Percentiles rank a stretch among this genome's conserved stretches.
These are phyloP conservation scores for Nemurella pictetii DNA, from an alignment of 2,888 invertebrate species.

Conservation along the genomic window DNA sequence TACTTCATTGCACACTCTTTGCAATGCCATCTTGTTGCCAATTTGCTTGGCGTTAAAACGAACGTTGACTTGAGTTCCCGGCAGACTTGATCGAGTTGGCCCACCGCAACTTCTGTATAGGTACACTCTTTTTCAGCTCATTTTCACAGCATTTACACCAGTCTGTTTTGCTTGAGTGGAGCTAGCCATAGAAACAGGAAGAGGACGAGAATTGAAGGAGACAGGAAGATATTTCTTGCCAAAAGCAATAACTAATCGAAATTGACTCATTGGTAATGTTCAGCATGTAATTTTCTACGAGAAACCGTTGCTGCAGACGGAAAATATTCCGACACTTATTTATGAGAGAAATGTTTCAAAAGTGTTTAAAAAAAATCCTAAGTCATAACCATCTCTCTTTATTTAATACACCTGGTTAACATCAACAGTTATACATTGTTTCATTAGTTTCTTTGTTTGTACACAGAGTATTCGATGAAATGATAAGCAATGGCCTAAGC, in stretches of 20 bases:
- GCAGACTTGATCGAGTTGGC: background rate
- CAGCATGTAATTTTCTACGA: no score
- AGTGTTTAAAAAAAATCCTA: no score
- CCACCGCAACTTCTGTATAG: background rate
- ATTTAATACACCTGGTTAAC: no score
- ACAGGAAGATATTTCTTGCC: background rate
- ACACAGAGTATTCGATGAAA: background rate
- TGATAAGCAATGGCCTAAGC: background rate
- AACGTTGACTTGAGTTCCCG: no score
- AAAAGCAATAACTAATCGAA: background rate
- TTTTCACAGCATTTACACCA: background rate
- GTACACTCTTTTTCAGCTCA: background rate
- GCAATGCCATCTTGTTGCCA: conserved; percentile 1
- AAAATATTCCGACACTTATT: no score
- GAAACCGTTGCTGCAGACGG: no score
- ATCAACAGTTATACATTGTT: background rate
- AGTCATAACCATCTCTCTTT: no score
- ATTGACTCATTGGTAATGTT: no score
- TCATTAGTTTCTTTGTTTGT: background rate
- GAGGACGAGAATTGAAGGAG: background rate
- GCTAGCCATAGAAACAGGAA: background rate
- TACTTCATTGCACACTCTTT: conserved; percentile 9
- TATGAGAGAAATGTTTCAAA: no score
- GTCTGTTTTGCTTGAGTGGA: no score
- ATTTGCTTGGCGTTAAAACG: background rate